Evolutionary conservation across 2,797 vertebrate genomes (phyloP), one percentile per base, ranked within the genome.

Genomic region (Carapus acus): DNA sequence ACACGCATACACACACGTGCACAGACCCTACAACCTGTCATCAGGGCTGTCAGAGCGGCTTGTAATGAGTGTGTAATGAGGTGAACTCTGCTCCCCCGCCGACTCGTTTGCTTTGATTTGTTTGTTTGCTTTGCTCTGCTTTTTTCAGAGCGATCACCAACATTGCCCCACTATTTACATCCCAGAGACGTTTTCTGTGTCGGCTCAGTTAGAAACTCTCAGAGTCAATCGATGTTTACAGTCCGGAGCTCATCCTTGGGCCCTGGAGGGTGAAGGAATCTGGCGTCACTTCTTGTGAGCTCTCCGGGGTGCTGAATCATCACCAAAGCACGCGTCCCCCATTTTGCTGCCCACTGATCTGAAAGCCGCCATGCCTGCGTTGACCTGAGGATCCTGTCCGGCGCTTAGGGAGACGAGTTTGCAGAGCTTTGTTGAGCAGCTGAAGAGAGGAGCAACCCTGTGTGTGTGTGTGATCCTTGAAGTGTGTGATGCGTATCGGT

Each of bases 391-490:
- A 82, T 80, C 77, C 64, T 55, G 66, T 49, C 45, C 7, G 62
- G 16, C 46, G 68, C 40, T 69, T 48, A 42, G 63, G 67, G 62
- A 62, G 67, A 59, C 46, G 44, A 55, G 41, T 60, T 41, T 70
- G 57, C 51, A 49, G 68, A 37, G 37, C 73, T 81, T 79, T 74
- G 71, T 64, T 56, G 71, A 78, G 71, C 78, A 65, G 79, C 78
- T 79, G 79, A 80, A 71, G 68, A 77, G 43, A 52, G 68, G 72
- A 78, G 78, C 81, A 78, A 85, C 68, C 68, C 56, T 55, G 67
- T 69, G 73, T 84, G 80, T 67, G 54, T 55, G 67, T 69, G 73
- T 84, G 80, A 81, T 80, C 79, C 78, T 67, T 76, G 81, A 84
- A 80, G 83, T 82, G 80, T 20, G 40, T 74, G 54, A 24, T 45